Base-by-base conservation (phyloP, 2,113 vertebrate species). In the Greenwoodochromis staneri region DNA sequence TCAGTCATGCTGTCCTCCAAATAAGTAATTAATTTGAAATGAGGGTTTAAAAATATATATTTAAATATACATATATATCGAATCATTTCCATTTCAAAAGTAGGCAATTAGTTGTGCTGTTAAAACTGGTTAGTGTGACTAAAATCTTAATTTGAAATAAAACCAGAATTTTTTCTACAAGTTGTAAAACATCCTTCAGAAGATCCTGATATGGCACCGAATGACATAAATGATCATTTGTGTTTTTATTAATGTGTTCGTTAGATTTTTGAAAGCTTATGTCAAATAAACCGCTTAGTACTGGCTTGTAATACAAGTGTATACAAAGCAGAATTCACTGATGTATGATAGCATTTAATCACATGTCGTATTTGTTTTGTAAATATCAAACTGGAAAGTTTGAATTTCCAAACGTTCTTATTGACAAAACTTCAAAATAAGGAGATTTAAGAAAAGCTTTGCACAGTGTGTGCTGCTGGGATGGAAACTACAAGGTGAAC, bases 11-110 rank as follows among this genome's bases (percentile, higher is more conserved):
- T 85, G 61, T 88, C 78, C 71, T 80, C 51, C 69, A 82, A 87
- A 88, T 91, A 42, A 82, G 61, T 84, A 84, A 92, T 93, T 92
- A 55, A 85, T 90, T 89, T 87, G 27, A 89, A 85, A 92, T 88
- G 57, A 89, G 83, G 16, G 11, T 83, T 49, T 89, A 88, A 89
- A 91, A 59, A 87, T 21, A 54, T 29, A 53, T 82, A 87, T 66
- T 36, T 36, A 63, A 0, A 36, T 63, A 36, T 36, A 66, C 17
- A 66, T 61, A 0, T 31, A 9, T 78, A 61, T 84, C 71, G 7
- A 85, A 91, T 94, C 85, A 91, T 80, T 89, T 87, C 61, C 86
- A 87, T 81, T 87, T 86, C 80, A 47, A 86, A 91, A 91, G 88
- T 6, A 87, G 38, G 82, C 82, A 82, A 57, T 92, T 92, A 86